Conservation (phyloP, 2,113 vertebrate species). For the Myrmecophaga tridactyla region DNA sequence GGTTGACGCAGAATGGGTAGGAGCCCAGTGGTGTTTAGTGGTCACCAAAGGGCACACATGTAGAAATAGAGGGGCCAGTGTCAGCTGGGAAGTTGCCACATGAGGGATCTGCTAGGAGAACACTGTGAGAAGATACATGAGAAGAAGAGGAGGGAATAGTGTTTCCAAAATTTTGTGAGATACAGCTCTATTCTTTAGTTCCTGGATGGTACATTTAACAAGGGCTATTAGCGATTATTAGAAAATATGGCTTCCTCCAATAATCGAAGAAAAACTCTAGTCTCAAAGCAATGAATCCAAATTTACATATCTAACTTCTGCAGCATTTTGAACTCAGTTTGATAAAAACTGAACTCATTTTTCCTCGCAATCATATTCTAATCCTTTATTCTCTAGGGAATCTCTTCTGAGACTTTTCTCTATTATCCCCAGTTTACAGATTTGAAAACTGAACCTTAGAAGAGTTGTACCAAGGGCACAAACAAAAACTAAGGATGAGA, state of each 20-base stretch:
- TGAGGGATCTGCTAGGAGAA: not conserved
- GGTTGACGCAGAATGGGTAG: not conserved
- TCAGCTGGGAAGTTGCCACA: not conserved
- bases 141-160: too few species aligned
- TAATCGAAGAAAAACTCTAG: not conserved
- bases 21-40: not conserved
- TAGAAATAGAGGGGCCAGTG: not conserved
- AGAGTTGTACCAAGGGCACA: not conserved
- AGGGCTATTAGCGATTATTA: not conserved
- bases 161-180: not conserved
- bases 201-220: not conserved
- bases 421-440: not conserved
- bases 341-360: not conserved
- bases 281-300: not conserved
- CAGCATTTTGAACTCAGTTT: not conserved
- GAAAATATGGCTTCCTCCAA: not conserved
- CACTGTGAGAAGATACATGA: not conserved
- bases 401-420: not conserved
- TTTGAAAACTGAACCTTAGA: not conserved
- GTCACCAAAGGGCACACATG: not conserved
- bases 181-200: not conserved
- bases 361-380: not conserved
- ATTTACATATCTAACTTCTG: not conserved
- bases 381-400: not conserved
- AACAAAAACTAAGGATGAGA: not conserved